Conservation (phyloP, 2,113 vertebrate species). For the Galbula dea region DNA sequence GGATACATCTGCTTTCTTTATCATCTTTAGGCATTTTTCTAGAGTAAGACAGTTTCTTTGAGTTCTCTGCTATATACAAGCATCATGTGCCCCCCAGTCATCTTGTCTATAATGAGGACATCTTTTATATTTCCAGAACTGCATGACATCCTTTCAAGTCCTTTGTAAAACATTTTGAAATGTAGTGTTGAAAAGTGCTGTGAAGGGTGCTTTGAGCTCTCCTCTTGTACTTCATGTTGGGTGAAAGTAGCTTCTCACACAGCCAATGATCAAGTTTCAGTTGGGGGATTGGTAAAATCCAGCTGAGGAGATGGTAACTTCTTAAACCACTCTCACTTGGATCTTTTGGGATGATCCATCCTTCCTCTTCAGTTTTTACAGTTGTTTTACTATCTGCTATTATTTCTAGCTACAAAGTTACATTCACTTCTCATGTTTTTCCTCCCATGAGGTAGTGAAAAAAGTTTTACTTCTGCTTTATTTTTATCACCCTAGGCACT, state of each 20-base stretch:
- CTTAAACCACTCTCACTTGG: neutral
- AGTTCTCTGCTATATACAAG: neutral
- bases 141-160: neutral
- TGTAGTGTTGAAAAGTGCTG: neutral
- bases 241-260: neutral
- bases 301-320: neutral
- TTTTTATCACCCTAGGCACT: neutral
- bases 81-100: accelerated
- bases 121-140: neutral
- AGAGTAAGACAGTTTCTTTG: neutral
- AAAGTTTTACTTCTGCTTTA: neutral
- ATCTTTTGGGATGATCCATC: neutral
- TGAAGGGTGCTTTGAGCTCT: slow-evolving; percentile 1
- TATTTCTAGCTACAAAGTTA: neutral
- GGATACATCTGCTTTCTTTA: neutral
- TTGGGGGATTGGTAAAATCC: neutral
- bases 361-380: neutral
- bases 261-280: neutral
- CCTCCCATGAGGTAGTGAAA: neutral
- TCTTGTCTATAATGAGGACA: neutral
- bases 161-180: neutral
- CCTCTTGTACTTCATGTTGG: neutral
- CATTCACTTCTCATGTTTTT: neutral
- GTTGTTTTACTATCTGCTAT: neutral
- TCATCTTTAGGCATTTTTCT: neutral